Evolutionary conservation across 2,113 vertebrate genomes (phyloP).

Genomic region (Dasyurus viverrinus): DNA sequence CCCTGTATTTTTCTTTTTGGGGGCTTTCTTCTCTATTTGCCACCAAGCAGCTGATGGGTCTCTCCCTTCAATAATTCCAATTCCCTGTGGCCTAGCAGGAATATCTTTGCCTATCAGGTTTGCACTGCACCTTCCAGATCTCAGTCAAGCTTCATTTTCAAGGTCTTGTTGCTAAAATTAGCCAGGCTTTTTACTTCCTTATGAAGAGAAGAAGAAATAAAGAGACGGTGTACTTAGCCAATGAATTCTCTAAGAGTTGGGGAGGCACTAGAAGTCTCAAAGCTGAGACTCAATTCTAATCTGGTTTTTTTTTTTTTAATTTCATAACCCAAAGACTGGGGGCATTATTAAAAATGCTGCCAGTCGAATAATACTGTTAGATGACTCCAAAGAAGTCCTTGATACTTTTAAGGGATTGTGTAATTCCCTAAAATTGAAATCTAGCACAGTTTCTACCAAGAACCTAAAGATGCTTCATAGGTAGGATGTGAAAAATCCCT

Average conservation of each 20-base stretch:
- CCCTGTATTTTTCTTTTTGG: not conserved
- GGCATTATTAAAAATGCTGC: constrained; percentile 52
- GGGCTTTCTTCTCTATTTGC: not conserved
- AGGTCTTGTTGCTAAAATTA: constrained; percentile 56
- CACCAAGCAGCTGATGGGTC: constrained; percentile 13
- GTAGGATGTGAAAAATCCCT: constrained; percentile 53
- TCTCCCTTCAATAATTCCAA: not conserved
- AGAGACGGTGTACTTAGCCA: constrained; percentile 57
- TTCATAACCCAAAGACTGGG: not conserved
- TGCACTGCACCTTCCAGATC: not conserved
- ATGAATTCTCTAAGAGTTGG: constrained; percentile 30
- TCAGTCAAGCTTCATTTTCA: constrained; percentile 12
- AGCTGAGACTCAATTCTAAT: constrained; percentile 13
- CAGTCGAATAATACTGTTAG: not conserved
- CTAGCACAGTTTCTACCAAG: not conserved
- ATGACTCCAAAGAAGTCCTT: constrained; percentile 37
- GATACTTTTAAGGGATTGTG: constrained; percentile 37
- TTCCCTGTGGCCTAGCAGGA: not conserved
- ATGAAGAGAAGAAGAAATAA: not conserved
- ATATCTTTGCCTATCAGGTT: not conserved
- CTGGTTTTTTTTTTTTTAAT: constrained; percentile 46
- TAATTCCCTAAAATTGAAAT: not conserved
- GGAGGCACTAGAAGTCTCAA: constrained; percentile 45
- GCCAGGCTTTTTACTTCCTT: not conserved
- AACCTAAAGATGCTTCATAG: constrained; percentile 34